Base-by-base conservation (phyloP, 2,888 invertebrate species). In the Melinaea marsaeus region DNA sequence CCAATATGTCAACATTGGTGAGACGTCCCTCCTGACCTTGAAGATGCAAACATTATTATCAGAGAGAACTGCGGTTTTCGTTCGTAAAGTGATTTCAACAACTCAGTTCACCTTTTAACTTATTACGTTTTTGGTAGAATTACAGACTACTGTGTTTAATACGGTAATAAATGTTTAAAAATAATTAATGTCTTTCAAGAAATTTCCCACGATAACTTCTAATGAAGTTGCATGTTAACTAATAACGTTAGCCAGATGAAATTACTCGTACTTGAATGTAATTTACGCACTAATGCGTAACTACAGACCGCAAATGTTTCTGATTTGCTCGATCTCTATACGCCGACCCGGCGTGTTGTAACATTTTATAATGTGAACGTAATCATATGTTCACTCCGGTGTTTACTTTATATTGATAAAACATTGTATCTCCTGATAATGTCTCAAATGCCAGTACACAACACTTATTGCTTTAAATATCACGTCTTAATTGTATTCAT, bases 261-360 rank as follows among this genome's bases (percentile, higher is more conserved):
- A 85, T 88, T 85, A 83, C 83, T 78, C 72, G 69, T 73, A 76
- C 78, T 80, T 75, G 76, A 73, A 73, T 79, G 81, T 80, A 86
- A 84, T 85, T 88, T 84, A 85, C 80, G 83, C 85, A 78, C 83
- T 80, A 84, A 81, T 84, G 82, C 79, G 77, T 78, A 80, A 77
- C 76, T 78, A 77, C 78, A 80, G 73, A 71, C 84, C 83, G 79
- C 85, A 84, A 83, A 82, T 78, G 78, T 77, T 78, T 76, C 76
- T 80, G 75, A 83, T 85, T 81, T 81, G 65, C 65, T 65, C 66
- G 64, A 68, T 70, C 62, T 61, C 59, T 63, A 67, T 71, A 62
- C 64, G 64, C 58, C 55, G 63, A 60, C 61, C 61, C 61, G 67
- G 33, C 33, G 64, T 64, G 64, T 65, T 63, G 66, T 55, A 64